phyloP scores from a whole-genome alignment of 1,140 invertebrate genomes.

The Pollicipes pollicipes region DNA sequence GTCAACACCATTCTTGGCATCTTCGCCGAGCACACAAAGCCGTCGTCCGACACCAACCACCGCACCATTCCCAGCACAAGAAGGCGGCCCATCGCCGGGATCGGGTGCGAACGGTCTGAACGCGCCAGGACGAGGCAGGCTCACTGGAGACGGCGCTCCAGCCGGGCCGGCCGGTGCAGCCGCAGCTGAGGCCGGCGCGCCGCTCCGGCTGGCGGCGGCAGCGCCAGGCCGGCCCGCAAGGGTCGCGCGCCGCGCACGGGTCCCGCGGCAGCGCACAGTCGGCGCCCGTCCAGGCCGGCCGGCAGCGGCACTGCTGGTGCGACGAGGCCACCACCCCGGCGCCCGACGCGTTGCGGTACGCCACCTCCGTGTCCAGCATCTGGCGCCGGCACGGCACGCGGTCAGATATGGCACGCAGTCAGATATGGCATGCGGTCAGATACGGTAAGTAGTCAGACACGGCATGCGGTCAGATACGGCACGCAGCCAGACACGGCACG shows the following conservation, averaged over 20 bases:
- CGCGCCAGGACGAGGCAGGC: no score
- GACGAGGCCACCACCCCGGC: slow-evolving; percentile 3
- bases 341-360: not conserved
- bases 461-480: no score
- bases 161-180: not conserved
- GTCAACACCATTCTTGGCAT: no score
- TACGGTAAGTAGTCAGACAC: no score
- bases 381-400: not conserved
- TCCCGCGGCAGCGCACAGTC: not conserved
- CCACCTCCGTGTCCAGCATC: not conserved
- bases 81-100: no score
- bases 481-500: no score
- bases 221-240: not conserved
- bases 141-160: not conserved
- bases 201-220: not conserved
- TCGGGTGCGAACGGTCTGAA: no score
- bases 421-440: no score
- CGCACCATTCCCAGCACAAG: no score
- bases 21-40: no score
- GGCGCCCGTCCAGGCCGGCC: not conserved
- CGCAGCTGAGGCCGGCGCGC: not conserved
- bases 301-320: not conserved
- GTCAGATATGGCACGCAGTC: no score
- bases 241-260: not conserved
- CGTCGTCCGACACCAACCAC: no score